Percentiles rank a stretch among this genome's conserved stretches.
phyloP scores from a whole-genome alignment of 1,140 invertebrate genomes.

The Penaeus indicus region DNA sequence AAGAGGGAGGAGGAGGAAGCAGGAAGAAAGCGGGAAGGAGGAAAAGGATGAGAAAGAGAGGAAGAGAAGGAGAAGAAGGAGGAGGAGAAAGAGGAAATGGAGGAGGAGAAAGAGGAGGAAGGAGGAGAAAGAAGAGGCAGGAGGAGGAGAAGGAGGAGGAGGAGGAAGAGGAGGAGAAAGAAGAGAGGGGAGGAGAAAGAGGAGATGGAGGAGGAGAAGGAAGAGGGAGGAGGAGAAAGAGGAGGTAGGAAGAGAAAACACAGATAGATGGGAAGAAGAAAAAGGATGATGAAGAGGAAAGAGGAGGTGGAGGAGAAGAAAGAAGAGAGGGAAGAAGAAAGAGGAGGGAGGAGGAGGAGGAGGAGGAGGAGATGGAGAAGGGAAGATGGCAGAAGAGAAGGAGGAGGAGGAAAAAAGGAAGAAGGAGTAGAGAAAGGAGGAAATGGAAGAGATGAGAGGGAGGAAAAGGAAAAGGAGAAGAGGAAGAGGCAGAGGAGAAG shows the following conservation, averaged over 20 bases:
- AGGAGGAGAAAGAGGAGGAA: not conserved
- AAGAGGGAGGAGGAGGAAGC: slow-evolving; percentile 17
- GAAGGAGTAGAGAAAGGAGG: not conserved
- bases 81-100: not conserved
- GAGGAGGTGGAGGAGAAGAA: no score
- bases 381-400: no score
- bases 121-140: not conserved
- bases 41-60: not conserved
- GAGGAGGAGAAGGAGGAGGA: not conserved
- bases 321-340: not conserved
- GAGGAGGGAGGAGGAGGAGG: not conserved
- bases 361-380: not conserved
- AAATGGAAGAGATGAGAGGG: no score
- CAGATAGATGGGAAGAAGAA: slow-evolving; percentile 1
- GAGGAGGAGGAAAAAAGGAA: not conserved
- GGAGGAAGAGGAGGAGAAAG: not conserved
- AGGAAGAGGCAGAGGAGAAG: no score
- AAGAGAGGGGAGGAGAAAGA: not conserved
- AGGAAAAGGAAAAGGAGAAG: no score
- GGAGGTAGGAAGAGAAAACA: slow-evolving; percentile 19
- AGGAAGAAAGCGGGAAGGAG: not conserved
- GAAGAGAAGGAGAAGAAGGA: not conserved
- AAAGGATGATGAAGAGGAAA: not conserved
- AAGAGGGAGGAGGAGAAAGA: slow-evolving; percentile 12
- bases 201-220: not conserved